A percentile compares a stretch with the other conserved stretches of the same genome.
phyloP scores from a whole-genome alignment of 2,113 vertebrate species.

The Chaetops frenatus region DNA sequence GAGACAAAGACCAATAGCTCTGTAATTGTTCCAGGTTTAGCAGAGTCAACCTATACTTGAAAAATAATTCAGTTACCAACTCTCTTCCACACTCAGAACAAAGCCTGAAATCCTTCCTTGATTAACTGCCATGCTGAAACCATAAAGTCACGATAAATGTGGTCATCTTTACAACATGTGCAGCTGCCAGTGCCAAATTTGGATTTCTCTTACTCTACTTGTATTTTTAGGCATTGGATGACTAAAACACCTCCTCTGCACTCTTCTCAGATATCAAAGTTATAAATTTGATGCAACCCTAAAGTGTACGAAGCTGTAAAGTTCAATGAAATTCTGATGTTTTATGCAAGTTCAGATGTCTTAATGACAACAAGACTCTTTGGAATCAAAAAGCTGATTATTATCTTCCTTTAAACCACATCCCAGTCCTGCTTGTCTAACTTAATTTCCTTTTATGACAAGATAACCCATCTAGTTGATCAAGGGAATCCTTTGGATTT shows the following conservation, averaged over 20 bases:
- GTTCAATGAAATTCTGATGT: neutral
- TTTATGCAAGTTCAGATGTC: neutral
- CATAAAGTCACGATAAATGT: conserved; percentile 1
- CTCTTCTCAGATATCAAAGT: neutral
- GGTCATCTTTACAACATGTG: neutral
- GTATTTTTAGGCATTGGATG: conserved; percentile 37
- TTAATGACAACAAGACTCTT: neutral
- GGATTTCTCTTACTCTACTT: conserved; percentile 12
- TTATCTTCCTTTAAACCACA: neutral
- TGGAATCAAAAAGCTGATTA: neutral
- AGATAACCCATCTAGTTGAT: neutral
- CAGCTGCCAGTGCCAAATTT: conserved; percentile 12
- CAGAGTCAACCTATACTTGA: neutral
- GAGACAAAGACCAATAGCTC: neutral
- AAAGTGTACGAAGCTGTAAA: neutral
- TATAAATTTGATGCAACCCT: neutral
- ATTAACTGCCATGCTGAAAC: neutral
- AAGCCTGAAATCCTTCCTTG: neutral
- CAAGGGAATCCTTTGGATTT: neutral
- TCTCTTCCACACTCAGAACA: neutral
- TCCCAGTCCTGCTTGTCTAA: neutral
- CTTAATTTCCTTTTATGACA: neutral
- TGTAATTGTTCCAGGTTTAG: neutral
- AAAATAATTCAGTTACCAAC: neutral
- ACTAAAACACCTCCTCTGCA: conserved; percentile 27